Conservation (phyloP, 92 coral and sea anemone species). For the Zoanthus sansibaricus region DNA sequence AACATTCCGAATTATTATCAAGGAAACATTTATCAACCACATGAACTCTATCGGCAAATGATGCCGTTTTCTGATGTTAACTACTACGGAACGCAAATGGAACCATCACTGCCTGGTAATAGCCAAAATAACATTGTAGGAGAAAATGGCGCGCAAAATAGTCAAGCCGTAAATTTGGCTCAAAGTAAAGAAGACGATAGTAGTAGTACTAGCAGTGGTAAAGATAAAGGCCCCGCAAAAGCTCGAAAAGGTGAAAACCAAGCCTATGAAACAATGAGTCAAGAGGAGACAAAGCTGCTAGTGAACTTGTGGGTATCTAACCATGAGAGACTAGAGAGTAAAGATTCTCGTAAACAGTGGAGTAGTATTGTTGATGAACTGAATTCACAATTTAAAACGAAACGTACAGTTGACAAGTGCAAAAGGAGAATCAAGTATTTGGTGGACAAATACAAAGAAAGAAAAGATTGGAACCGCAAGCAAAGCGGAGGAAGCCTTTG, state of each 20-base stretch:
- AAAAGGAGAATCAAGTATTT: background rate
- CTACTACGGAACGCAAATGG: too few relatives aligned
- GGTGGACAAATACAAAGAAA: slow-evolving; percentile 4
- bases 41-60: too few relatives aligned
- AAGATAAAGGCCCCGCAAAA: too few relatives aligned
- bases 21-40: too few relatives aligned
- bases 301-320: slow-evolving; percentile 38
- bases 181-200: too few relatives aligned
- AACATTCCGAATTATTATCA: slow-evolving; percentile 7
- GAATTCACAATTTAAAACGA: slow-evolving; percentile 27
- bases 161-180: too few relatives aligned
- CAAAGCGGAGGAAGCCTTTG: background rate
- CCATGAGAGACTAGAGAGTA: slow-evolving; percentile 42
- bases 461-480: background rate
- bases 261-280: slow-evolving; percentile 48
- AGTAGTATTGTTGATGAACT: slow-evolving; percentile 27
- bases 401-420: slow-evolving; percentile 19
- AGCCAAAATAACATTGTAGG: too few relatives aligned
- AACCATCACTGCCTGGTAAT: too few relatives aligned
- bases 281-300: slow-evolving; percentile 44
- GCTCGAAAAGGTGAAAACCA: slow-evolving; percentile 47
- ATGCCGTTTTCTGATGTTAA: too few relatives aligned
- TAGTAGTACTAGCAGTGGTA: too few relatives aligned
- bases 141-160: too few relatives aligned
- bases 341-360: slow-evolving; percentile 26